Percentiles rank a stretch among this genome's conserved stretches.
Evolutionary conservation across 1,140 invertebrate genomes (phyloP).

Genomic region (Alviniconcha marisindica): DNA sequence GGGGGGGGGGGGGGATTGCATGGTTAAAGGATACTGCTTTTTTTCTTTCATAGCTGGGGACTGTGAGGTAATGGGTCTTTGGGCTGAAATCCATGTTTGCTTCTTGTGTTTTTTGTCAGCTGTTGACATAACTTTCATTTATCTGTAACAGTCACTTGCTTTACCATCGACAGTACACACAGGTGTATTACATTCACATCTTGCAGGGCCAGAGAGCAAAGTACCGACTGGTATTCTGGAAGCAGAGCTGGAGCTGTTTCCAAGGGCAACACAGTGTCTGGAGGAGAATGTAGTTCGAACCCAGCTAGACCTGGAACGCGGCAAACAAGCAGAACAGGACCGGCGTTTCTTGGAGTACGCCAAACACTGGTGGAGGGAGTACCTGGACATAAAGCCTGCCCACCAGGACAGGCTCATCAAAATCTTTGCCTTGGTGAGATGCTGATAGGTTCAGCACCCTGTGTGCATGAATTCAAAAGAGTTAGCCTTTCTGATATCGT

Average conservation of each 20-base stretch:
- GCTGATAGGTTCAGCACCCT: too few relatives aligned
- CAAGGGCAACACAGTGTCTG: conserved; percentile 62
- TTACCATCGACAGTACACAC: not conserved
- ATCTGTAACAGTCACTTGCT: not conserved
- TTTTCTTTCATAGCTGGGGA: too few relatives aligned
- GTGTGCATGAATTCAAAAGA: too few relatives aligned
- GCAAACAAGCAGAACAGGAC: conserved; percentile 72
- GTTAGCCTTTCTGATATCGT: too few relatives aligned
- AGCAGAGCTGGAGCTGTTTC: conserved; percentile 73
- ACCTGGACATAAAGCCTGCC: conserved; percentile 72
- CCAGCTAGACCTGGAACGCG: conserved; percentile 68
- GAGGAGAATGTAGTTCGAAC: conserved; percentile 67
- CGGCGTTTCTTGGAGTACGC: conserved; percentile 75
- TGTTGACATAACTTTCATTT: too few relatives aligned
- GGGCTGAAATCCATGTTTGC: too few relatives aligned
- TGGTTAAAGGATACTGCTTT: too few relatives aligned
- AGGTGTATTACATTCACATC: too few relatives aligned
- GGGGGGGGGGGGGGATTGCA: too few relatives aligned
- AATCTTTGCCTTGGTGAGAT: conserved; percentile 76
- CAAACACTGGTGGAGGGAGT: conserved; percentile 78
- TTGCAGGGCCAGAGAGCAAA: conserved; percentile 71
- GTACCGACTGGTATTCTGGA: conserved; percentile 75
- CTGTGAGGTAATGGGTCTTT: too few relatives aligned
- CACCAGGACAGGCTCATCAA: conserved; percentile 75
- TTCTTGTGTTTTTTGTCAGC: conserved; percentile 21